Evolutionary conservation across 2,797 vertebrate species (phyloP), one percentile per base, ranked within the genome.

Genomic region (Austrolebias charrua): DNA sequence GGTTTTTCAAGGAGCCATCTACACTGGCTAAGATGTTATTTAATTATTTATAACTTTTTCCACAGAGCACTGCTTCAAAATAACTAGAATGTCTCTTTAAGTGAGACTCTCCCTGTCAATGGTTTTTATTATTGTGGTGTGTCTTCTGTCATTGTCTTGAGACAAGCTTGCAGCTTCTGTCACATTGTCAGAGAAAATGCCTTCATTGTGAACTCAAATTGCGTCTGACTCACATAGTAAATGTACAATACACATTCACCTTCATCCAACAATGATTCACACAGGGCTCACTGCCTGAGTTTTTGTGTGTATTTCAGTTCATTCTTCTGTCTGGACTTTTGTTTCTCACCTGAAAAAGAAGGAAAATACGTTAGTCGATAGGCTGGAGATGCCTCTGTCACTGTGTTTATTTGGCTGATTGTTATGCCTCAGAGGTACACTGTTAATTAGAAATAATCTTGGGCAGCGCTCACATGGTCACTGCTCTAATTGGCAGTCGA

Each of bases 401-500:
- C 69, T 79, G 69, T 45, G 44, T 76, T 86, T 76, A 63, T 86
- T 71, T 73, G 77, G 74, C 80, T 88, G 86, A 88, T 86, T 82
- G 82, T 81, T 73, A 84, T 86, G 83, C 80, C 86, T 83, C 69
- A 1, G 58, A 86, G 86, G 81, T 87, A 71, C 69, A 42, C 72
- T 63, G 83, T 84, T 89, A 87, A 90, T 89, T 88, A 86, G 82
- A 75, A 79, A 75, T 82, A 83, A 84, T 88, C 79, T 81, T 44
- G 56, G 78, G 71, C 76, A 40, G 69, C 75, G 71, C 78, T 81
- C 86, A 76, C 81, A 84, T 75, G 86, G 81, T 83, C 80, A 76
- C 60, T 16, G 13, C 78, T 87, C 81, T 90, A 87, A 89, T 88
- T 87, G 85, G 80, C 83, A 89, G 85, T 83, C 81, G 65, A 83